phyloP scores from a whole-genome alignment of 2,888 invertebrate genomes.

The Ernsta delagoae region DNA sequence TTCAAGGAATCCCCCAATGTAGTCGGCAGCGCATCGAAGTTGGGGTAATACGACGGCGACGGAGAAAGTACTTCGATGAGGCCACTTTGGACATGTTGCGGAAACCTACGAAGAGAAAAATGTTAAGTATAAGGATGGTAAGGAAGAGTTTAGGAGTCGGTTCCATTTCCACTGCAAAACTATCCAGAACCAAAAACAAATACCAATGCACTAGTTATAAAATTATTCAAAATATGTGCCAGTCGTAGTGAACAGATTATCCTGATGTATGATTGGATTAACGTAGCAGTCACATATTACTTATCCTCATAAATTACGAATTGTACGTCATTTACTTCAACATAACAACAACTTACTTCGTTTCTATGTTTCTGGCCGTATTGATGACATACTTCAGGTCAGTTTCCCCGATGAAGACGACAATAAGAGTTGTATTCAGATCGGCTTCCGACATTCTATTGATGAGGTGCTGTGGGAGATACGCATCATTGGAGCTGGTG shows the following conservation, averaged over 20 bases:
- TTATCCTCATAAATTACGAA: no score
- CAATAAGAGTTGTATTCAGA: conserved; percentile 90
- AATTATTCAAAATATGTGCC: no score
- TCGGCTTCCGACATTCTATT: conserved; percentile 91
- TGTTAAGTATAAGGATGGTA: no score
- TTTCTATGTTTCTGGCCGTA: conserved; percentile 90
- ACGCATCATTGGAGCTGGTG: no score
- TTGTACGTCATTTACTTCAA: not conserved
- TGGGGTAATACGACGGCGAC: conserved; percentile 93
- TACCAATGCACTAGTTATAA: no score
- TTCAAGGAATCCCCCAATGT: conserved; percentile 95
- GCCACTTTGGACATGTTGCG: conserved; percentile 89
- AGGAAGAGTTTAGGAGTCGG: no score
- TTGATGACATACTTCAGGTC: conserved; percentile 90
- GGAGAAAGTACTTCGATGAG: conserved; percentile 96
- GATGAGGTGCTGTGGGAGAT: conserved; percentile 85
- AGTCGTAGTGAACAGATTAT: no score
- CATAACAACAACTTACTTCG: conserved; percentile 86
- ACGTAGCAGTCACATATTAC: no score
- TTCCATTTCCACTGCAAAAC: no score
- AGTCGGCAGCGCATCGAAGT: conserved; percentile 89
- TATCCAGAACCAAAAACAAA: no score
- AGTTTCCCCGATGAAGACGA: conserved; percentile 95
- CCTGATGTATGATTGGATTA: no score
- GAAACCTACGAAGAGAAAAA: conserved; percentile 86